Evolutionary conservation across 2,888 invertebrate genomes (phyloP).

Genomic region (Aporophyla nigra): DNA sequence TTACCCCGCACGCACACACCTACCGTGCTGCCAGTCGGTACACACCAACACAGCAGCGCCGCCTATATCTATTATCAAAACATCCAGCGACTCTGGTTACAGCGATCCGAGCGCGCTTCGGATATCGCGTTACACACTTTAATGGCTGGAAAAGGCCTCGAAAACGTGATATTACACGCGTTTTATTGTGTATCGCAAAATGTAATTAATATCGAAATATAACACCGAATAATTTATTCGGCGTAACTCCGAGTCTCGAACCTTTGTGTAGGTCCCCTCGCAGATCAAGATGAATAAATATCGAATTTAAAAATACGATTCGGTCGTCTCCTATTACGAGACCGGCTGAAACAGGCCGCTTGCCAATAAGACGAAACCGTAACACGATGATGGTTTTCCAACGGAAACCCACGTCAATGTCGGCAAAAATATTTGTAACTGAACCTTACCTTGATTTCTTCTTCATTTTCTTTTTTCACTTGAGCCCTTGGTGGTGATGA

Average conservation of each 20-base stretch:
- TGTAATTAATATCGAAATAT: slow-evolving; percentile 90
- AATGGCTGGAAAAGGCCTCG: slow-evolving; percentile 91
- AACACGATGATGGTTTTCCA: slow-evolving; percentile 83
- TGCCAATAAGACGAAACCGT: slow-evolving; percentile 86
- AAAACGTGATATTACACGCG: slow-evolving; percentile 91
- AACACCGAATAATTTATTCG: slow-evolving; percentile 88
- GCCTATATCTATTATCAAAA: slow-evolving; percentile 91
- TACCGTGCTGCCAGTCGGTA: slow-evolving; percentile 76
- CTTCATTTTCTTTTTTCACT: slow-evolving; percentile 94
- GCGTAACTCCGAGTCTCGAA: slow-evolving; percentile 79
- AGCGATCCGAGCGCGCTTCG: slow-evolving; percentile 90
- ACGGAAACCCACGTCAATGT: slow-evolving; percentile 81
- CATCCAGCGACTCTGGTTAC: slow-evolving; percentile 90
- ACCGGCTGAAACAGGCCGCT: slow-evolving; percentile 83
- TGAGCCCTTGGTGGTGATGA: slow-evolving; percentile 83
- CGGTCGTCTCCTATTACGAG: slow-evolving; percentile 85
- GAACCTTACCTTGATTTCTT: slow-evolving; percentile 93
- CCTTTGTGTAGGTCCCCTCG: slow-evolving; percentile 81
- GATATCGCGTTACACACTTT: slow-evolving; percentile 90
- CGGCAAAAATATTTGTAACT: slow-evolving; percentile 69
- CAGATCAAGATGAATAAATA: slow-evolving; percentile 79
- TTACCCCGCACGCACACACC: slow-evolving; percentile 88
- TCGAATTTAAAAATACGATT: slow-evolving; percentile 90
- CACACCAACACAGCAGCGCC: slow-evolving; percentile 82
- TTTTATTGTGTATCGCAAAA: slow-evolving; percentile 90